phyloP scores from a whole-genome alignment of 30 jellyfish, hydroid and myxozoan genomes.

The Chironex yamaguchii region DNA sequence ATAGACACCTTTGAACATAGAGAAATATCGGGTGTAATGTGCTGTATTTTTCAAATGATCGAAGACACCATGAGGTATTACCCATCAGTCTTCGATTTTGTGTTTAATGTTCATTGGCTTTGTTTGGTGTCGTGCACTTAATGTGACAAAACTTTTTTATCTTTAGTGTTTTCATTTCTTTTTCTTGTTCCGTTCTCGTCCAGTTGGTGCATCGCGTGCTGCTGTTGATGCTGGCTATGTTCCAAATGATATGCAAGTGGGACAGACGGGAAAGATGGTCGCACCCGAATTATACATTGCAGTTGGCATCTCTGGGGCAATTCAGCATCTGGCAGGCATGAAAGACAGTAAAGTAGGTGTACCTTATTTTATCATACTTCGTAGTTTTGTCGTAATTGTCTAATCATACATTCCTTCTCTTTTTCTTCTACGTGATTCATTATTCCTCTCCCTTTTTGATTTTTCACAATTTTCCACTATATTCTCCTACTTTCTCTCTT shows the following conservation, averaged over 20 bases:
- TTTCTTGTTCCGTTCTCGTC: neutral
- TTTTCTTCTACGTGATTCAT: too few species aligned
- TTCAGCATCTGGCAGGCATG: slow-evolving; percentile 98
- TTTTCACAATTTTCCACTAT: too few species aligned
- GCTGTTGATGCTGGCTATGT: slow-evolving; percentile 99
- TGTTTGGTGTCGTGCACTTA: neutral
- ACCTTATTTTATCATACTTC: too few species aligned
- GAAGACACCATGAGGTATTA: too few species aligned
- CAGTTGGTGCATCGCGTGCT: slow-evolving; percentile 97
- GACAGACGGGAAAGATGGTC: slow-evolving; percentile 97
- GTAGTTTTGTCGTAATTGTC: too few species aligned
- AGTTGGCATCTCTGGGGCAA: slow-evolving; percentile 97
- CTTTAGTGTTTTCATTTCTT: neutral
- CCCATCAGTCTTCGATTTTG: neutral
- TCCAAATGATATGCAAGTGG: slow-evolving; percentile 95
- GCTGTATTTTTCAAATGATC: too few species aligned
- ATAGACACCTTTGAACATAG: too few species aligned
- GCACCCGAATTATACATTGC: slow-evolving; percentile 96
- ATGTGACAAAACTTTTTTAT: neutral
- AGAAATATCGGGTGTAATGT: too few species aligned
- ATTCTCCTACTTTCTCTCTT: too few species aligned
- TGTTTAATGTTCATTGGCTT: neutral
- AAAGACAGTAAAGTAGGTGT: slow-evolving; percentile 88
- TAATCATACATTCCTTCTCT: too few species aligned
- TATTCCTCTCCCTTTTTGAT: too few species aligned